Base-by-base conservation (phyloP, 2,888 invertebrate genomes). In the Cheilosia pagana region DNA sequence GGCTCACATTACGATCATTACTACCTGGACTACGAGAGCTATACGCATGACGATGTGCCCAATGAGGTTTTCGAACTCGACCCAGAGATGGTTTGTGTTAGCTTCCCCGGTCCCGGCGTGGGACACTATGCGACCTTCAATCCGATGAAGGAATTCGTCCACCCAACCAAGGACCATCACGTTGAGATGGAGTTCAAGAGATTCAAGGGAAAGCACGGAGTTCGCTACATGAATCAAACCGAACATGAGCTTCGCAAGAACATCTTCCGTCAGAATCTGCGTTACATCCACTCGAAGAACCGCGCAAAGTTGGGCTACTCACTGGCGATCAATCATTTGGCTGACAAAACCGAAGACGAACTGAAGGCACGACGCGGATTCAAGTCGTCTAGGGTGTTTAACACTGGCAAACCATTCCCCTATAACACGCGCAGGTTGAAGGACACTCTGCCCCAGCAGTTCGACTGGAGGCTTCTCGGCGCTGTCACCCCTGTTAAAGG, bases 1-100 rank as follows among this genome's bases (percentile, higher is more conserved):
- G 98, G 98, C 0, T 98, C 98, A 0, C 98, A 99, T 91, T 98
- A 96, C 90, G 98, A 99, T 91, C 98, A 98, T 91, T 99, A 99
- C 90, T 96, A 96, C 90, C 91, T 99, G 59, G 95, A 95, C 53
- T 98, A 98, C 89, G 94, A 94, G 52, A 93, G 93, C 81, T 95
- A 94, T 86, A 92, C 93, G 50, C 93, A 94, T 7, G 95, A 95
- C 39, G 93, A 93, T 45, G 96, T 96, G 48, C 94, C 94, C 81
- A 93, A 94, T 53, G 93, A 94, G 39, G 95, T 95, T 0, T 97
- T 97, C 89, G 92, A 94, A 81, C 90, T 97, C 31, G 93, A 94
- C 78, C 88, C 93, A 76, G 96, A 93, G 75, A 89, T 94, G 89
- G 93, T 94, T 12, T 97, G 97, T 89, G 92, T 94, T 1, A 94